A percentile compares a stretch with the other conserved stretches of the same genome.
These are phyloP conservation scores for Corapipo altera DNA, from an alignment of 2,113 vertebrate genomes.

Conservation along the genomic window DNA sequence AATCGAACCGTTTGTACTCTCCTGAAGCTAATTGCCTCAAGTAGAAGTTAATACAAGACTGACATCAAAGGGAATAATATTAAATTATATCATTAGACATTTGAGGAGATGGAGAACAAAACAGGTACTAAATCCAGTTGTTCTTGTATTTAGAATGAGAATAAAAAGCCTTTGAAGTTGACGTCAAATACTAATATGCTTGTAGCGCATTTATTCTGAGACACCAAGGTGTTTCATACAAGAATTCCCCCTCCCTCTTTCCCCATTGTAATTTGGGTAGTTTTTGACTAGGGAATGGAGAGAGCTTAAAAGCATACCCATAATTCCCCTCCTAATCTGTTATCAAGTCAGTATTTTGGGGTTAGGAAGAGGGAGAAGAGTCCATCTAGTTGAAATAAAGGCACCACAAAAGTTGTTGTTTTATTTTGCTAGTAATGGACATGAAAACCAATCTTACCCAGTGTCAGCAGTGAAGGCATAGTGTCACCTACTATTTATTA, in stretches of 20 bases:
- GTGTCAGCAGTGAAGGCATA: background rate
- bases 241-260: background rate
- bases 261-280: background rate
- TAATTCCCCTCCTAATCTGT: background rate
- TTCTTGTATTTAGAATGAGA: constrained; percentile 30
- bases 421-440: background rate
- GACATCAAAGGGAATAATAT: constrained; percentile 55
- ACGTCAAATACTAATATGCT: background rate
- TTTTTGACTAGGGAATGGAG: background rate
- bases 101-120: constrained; percentile 40
- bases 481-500: background rate
- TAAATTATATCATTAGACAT: constrained; percentile 24
- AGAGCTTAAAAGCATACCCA: background rate
- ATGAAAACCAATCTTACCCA: background rate
- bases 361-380: background rate
- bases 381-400: background rate
- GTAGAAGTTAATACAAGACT: background rate
- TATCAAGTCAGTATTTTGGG: background rate
- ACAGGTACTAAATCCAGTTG: constrained; percentile 53
- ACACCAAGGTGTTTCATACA: background rate
- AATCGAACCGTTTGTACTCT: background rate
- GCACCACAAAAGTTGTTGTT: background rate
- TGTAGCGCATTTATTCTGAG: background rate
- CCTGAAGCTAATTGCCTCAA: constrained; percentile 18
- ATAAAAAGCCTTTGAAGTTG: constrained; percentile 45